Percentiles rank a stretch among this genome's conserved stretches.
Conservation (phyloP, 2,888 invertebrate genomes). For the Cephus rjabovi region DNA sequence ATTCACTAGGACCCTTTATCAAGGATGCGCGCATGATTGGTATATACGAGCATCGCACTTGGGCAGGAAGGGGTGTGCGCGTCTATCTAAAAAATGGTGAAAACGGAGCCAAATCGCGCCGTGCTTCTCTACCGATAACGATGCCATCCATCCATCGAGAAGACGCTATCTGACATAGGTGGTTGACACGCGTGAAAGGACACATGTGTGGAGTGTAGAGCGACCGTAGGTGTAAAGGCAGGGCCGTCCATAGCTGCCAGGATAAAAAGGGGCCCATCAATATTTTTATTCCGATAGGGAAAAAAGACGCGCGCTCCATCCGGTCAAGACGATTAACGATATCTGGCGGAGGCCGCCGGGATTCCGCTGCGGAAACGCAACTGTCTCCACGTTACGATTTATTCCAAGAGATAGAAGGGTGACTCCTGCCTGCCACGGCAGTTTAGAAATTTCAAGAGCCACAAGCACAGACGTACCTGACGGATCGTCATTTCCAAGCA, state of each 20-base stretch:
- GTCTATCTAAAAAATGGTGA: not conserved
- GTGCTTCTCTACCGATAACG: slow-evolving; percentile 8
- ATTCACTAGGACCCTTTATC: not conserved
- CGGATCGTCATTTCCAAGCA: not conserved
- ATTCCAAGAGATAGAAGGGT: not conserved
- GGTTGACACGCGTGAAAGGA: not conserved
- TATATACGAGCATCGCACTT: not conserved
- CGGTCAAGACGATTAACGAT: not conserved
- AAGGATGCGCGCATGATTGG: not conserved
- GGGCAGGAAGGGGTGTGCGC: not conserved
- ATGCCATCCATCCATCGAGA: slow-evolving; percentile 15
- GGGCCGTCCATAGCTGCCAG: not conserved
- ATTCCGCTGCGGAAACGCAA: not conserved
- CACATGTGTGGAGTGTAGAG: not conserved
- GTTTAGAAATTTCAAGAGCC: not conserved
- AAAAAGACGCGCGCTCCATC: not conserved
- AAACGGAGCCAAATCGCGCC: slow-evolving; percentile 6
- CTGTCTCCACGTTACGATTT: not conserved
- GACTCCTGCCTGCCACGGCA: not conserved
- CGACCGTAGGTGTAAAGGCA: not conserved
- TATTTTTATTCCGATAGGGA: not conserved
- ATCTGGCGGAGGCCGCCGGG: not conserved
- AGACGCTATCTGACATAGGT: slow-evolving; percentile 12
- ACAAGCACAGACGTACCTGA: not conserved
- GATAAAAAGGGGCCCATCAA: not conserved